Percentiles rank a stretch among this genome's conserved stretches.
Conservation (phyloP, 2,888 invertebrate species). For the Plagodis dolabraria region DNA sequence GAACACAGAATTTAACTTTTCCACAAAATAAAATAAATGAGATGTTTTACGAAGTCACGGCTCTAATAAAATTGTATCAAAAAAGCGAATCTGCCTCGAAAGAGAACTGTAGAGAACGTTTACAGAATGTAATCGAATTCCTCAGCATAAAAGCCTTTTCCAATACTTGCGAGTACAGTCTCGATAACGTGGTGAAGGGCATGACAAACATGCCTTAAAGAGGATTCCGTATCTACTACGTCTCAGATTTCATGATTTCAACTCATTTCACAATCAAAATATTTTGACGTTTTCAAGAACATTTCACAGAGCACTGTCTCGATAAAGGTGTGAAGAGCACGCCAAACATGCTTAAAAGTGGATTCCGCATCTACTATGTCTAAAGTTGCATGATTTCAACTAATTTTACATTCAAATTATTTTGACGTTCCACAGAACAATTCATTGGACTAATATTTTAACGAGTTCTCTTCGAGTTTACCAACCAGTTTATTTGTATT, state of each 20-base stretch:
- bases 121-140: conserved; percentile 58
- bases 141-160: conserved; percentile 48
- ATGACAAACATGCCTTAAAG: neutral
- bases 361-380: too few species aligned
- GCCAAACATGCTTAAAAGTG: neutral
- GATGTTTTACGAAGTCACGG: conserved; percentile 38
- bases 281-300: too few species aligned
- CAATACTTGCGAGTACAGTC: conserved; percentile 50
- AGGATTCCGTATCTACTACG: too few species aligned
- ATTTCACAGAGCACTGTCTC: conserved; percentile 40
- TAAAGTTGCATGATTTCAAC: too few species aligned
- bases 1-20: conserved; percentile 12
- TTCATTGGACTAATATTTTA: too few species aligned
- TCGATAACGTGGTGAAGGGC: conserved; percentile 58
- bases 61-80: conserved; percentile 47
- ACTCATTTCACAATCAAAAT: too few species aligned
- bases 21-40: conserved; percentile 30
- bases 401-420: too few species aligned
- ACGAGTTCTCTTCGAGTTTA: too few species aligned
- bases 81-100: conserved; percentile 43
- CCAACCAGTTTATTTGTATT: too few species aligned
- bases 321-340: conserved; percentile 56
- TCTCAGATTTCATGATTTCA: too few species aligned
- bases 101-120: conserved; percentile 49
- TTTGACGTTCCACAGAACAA: too few species aligned